Base-by-base conservation (phyloP, 2,888 invertebrate species). In the Melieria crassipennis region DNA sequence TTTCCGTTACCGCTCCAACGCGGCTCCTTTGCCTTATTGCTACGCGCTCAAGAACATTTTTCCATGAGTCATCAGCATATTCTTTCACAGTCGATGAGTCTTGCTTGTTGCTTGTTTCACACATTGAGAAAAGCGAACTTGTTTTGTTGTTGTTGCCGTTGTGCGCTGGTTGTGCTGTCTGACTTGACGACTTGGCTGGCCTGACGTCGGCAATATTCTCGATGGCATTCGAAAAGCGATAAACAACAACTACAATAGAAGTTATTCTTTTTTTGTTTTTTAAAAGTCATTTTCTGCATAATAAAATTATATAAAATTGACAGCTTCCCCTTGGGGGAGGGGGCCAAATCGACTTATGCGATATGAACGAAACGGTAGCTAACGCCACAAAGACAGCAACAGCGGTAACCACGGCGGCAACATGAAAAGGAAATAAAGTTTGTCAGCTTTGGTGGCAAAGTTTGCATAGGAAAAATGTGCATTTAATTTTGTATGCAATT, bases 301-400 rank as follows among this genome's bases (percentile, higher is more conserved):
- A 67, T 60, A 67, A 58, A 67, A 67, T 67, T 67, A 67, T 60
- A 57, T 50, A 48, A 67, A 67, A 67, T 67, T 67, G 67, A 60
- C 67, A 67, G 67, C 30, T 48, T 60, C 10, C 55, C 65, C 55
- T 5, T 11, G 45, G 13, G 65, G 45, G 10, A 30, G 30, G 30
- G 30, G 30, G 30, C 30, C 30, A 30, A 30, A 30, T 30, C 60
- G 10, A 45, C 4, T n/a, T 42, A 5, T 42, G 60, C 58, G 43
- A 10, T 4, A n/a, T 7, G 43, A n/a, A 7, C n/a, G 1, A 6
- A 60, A 9, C 42, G 30, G 60, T 45, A 30, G 30, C 30, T 30
- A 30, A 30, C 30, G 30, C 30, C 30, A 30, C 30, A n/a, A 42
- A 58, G 6, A 42, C 50, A 50, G 9, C 50, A 11, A 50, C 50